Evolutionary conservation across 2,113 vertebrate genomes (phyloP).

Genomic region (Oreocharis arfaki): DNA sequence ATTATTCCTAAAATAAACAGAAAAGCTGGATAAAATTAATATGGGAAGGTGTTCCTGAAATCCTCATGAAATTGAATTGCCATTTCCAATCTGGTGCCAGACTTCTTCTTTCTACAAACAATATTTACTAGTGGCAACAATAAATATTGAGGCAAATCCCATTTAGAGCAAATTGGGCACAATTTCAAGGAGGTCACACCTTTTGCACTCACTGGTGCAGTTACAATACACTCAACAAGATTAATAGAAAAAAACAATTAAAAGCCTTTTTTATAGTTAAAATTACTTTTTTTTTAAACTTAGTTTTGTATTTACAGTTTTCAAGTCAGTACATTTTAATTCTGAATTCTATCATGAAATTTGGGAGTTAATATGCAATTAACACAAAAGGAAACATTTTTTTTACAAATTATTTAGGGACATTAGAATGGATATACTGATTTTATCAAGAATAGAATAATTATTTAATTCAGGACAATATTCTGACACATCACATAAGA

Average conservation of each 20-base stretch:
- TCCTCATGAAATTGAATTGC: background rate
- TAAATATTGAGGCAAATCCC: background rate
- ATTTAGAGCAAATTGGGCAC: background rate
- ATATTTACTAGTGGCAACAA: background rate
- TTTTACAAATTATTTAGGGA: background rate
- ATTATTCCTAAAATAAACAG: background rate
- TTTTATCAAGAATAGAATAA: background rate
- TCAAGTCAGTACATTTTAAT: background rate
- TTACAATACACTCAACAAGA: background rate
- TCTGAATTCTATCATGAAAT: background rate
- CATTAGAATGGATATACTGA: background rate
- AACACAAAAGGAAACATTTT: background rate
- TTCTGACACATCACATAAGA: background rate
- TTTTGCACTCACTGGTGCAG: background rate
- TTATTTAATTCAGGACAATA: background rate
- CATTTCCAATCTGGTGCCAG: background rate
- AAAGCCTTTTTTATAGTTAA: background rate
- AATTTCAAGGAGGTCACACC: background rate
- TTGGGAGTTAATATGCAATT: background rate
- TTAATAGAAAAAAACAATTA: background rate
- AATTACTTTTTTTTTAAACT: background rate
- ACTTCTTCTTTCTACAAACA: background rate
- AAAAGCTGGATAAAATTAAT: conserved; percentile 14
- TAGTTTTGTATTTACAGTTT: background rate
- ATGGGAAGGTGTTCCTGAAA: background rate